Conservation (phyloP, 2,888 invertebrate genomes). For the Troides oblongomaculatus region DNA sequence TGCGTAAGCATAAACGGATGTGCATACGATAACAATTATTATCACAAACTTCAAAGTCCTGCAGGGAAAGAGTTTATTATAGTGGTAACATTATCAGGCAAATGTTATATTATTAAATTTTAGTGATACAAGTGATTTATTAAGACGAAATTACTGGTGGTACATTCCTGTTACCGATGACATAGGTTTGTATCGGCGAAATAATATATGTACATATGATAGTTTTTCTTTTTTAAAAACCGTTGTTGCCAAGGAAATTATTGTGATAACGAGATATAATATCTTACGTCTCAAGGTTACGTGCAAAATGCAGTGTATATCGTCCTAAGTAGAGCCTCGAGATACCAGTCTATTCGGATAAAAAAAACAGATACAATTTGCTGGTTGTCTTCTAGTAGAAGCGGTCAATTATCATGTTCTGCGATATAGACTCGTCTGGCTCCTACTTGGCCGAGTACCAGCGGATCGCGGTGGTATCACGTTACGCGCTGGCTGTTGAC, state of each 20-base stretch:
- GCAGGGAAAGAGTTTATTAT: constrained; percentile 39
- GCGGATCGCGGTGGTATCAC: constrained; percentile 71
- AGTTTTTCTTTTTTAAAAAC: too few species aligned
- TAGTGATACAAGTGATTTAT: neutral
- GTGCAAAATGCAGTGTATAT: too few species aligned
- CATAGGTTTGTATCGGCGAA: too few species aligned
- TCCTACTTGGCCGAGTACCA: constrained; percentile 62
- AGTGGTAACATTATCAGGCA: constrained; percentile 8
- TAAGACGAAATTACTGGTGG: neutral
- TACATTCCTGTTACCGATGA: too few species aligned
- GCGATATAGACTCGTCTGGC: constrained; percentile 54
- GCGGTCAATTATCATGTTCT: constrained; percentile 38
- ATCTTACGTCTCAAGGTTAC: too few species aligned
- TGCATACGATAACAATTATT: constrained; percentile 63
- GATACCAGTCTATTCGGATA: too few species aligned
- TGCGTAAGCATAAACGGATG: constrained; percentile 73
- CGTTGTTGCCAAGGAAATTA: too few species aligned
- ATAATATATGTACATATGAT: too few species aligned
- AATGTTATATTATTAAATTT: neutral
- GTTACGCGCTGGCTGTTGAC: constrained; percentile 81
- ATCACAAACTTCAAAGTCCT: constrained; percentile 53
- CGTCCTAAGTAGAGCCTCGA: too few species aligned
- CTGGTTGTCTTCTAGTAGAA: constrained; percentile 27
- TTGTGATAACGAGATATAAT: too few species aligned
- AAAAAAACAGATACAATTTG: too few species aligned